Base-by-base conservation (phyloP, 2,797 vertebrate species). In the Urosaurus nigricauda region DNA sequence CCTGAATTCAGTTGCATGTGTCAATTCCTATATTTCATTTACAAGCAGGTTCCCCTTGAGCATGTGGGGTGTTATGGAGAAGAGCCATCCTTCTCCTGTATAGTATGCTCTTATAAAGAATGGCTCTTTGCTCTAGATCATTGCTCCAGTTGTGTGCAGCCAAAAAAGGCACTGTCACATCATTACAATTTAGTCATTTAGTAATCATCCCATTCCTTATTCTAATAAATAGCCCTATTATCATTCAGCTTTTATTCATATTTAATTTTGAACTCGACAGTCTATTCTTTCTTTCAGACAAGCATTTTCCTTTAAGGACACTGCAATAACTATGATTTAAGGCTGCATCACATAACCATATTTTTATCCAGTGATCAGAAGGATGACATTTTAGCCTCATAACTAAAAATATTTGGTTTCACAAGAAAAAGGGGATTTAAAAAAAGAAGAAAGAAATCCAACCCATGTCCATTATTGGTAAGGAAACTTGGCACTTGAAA, bases 261-360 rank as follows among this genome's bases (percentile, higher is more conserved):
- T 80, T 80, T 87, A 70, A 71, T 71, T 56, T 80, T 53, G 65
- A 87, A 80, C 47, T 32, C 51, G 47, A 40, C 29, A 19, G 35
- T 40, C 26, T 16, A 43, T 58, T 35, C 26, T 71, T 58, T 35
- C 26, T 71, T 40, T 37, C n/a, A 70, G 26, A 84, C 40, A 84
- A 60, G 26, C 26, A 68, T 68, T 68, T 79, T 56, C 32, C 78
- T n/a, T 80, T 80, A 40, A 26, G 26, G 37, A 21, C 70, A 87
- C 29, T 82, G 68, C 79, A 87, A 60, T 73, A 47, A 73, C 35
- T 29, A 75, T 82, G 35, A 71, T 80, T 86, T 80, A 71, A 71
- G 24, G 16, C 13, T 80, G 43, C 53, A 43, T 24, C 73, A 40
- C 11, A 32, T 73, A 58, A 70, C 47, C 47, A 13, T 80, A 65